phyloP scores from a whole-genome alignment of 2,888 invertebrate genomes.

The Osmoderma eremita region DNA sequence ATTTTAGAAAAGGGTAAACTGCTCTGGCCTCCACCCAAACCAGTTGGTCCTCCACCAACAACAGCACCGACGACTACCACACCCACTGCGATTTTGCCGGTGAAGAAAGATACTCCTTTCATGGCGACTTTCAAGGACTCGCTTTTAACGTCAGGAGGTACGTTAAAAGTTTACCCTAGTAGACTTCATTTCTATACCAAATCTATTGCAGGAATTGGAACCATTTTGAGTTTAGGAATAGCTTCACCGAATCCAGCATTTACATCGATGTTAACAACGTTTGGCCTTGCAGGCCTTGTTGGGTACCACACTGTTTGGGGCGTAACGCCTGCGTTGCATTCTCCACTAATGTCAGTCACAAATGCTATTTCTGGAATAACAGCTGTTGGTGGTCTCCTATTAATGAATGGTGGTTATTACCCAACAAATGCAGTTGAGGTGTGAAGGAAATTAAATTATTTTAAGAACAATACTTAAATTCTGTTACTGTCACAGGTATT shows the following conservation, averaged over 20 bases:
- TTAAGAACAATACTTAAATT: background rate
- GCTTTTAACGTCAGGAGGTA: conserved; percentile 75
- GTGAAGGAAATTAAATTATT: conserved; percentile 42
- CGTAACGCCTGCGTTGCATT: conserved; percentile 89
- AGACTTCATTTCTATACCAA: background rate
- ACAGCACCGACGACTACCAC: conserved; percentile 60
- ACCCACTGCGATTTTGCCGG: conserved; percentile 54
- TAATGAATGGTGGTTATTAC: conserved; percentile 85
- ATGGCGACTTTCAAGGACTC: conserved; percentile 75
- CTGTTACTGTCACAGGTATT: conserved; percentile 73
- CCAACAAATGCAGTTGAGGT: conserved; percentile 81
- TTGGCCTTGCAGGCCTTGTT: conserved; percentile 83
- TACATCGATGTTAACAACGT: conserved; percentile 87
- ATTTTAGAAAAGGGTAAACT: conserved; percentile 79
- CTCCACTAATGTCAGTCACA: conserved; percentile 92
- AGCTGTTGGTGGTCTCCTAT: conserved; percentile 86
- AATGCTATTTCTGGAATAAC: conserved; percentile 93
- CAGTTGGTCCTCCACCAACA: conserved; percentile 66
- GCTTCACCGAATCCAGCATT: conserved; percentile 86
- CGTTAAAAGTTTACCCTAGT: background rate
- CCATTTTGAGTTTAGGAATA: conserved; percentile 75
- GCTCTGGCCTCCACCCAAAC: conserved; percentile 83
- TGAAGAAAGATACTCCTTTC: conserved; percentile 71
- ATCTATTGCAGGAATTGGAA: conserved; percentile 71
- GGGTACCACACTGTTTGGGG: conserved; percentile 93